Evolutionary conservation across 2,113 vertebrate genomes (phyloP).

Genomic region (Edolisoma coerulescens): DNA sequence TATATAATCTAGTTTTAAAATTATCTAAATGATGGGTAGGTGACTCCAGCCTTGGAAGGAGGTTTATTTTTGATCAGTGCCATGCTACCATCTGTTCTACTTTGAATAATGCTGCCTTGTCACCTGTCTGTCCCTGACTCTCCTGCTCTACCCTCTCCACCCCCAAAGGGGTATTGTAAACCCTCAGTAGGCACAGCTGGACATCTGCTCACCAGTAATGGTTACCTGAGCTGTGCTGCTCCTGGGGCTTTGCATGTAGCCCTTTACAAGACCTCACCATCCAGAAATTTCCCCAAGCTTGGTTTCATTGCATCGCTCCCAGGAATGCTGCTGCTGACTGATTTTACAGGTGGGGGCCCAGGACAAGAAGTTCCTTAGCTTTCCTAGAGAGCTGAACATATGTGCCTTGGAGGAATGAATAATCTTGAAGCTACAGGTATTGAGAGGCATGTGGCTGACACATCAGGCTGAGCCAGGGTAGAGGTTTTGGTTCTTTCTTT

Average conservation of each 20-base stretch:
- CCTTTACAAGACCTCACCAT: background rate
- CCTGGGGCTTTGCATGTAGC: background rate
- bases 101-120: background rate
- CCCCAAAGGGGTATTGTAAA: background rate
- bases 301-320: background rate
- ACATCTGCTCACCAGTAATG: background rate
- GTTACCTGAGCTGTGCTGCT: background rate
- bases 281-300: background rate
- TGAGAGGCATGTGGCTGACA: slow-evolving; percentile 12
- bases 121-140: background rate
- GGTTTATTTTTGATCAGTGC: background rate
- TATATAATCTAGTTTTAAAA: background rate
- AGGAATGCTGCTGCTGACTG: background rate
- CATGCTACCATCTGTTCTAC: background rate
- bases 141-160: background rate
- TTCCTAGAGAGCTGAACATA: background rate
- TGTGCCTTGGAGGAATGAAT: background rate
- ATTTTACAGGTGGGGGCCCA: background rate
- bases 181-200: background rate
- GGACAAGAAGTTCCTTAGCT: background rate
- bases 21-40: background rate
- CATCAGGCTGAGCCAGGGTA: background rate
- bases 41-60: background rate
- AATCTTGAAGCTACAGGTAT: background rate
- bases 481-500: slow-evolving; percentile 11